Conservation (phyloP, 2,797 vertebrate species). For the Hapalemur alaotrensis region DNA sequence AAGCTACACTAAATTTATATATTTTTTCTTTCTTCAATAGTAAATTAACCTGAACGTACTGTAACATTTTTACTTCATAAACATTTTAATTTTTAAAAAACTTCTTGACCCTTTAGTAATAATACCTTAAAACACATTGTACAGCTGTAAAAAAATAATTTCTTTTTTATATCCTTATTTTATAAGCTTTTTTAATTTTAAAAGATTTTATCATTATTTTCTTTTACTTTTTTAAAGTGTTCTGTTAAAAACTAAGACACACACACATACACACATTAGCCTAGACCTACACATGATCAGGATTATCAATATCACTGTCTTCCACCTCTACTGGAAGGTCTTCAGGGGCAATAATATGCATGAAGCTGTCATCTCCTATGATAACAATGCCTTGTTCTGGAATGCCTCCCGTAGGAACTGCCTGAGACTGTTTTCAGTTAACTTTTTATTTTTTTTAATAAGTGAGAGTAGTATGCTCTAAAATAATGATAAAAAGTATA, state of each 20-base stretch:
- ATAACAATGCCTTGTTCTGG: not conserved
- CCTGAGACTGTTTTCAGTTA: not conserved
- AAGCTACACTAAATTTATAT: not conserved
- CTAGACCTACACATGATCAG: not conserved
- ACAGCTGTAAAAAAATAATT: not conserved
- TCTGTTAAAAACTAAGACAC: not conserved
- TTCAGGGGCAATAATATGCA: not conserved
- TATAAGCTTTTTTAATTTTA: not conserved
- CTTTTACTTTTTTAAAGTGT: not conserved
- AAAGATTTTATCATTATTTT: not conserved
- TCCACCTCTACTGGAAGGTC: not conserved
- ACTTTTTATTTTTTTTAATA: not conserved
- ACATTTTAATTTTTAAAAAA: not conserved
- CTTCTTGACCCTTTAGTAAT: not conserved
- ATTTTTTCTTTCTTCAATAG: not conserved
- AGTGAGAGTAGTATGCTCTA: not conserved
- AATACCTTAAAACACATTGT: not conserved
- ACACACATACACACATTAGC: not conserved
- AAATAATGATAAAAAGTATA: not conserved
- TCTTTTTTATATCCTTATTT: not conserved
- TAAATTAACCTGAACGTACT: not conserved
- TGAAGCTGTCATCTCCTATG: not conserved
- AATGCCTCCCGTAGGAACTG: not conserved
- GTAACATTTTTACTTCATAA: not conserved
- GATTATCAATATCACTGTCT: not conserved